A percentile compares a stretch with the other conserved stretches of the same genome.
Conservation (phyloP, 2,797 vertebrate genomes). For the Ataeniobius toweri region DNA sequence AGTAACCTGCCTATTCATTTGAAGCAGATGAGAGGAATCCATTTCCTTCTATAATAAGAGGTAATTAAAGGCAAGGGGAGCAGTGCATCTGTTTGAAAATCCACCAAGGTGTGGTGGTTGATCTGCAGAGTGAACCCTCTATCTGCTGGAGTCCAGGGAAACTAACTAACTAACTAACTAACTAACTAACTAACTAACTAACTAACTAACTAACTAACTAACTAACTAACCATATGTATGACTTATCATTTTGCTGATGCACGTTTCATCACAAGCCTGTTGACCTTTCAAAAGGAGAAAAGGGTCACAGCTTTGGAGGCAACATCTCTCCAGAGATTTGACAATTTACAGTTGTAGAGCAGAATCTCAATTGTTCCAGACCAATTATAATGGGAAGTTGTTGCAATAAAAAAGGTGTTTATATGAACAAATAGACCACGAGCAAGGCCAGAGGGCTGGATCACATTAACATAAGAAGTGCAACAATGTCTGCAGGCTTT, state of each 20-base stretch:
- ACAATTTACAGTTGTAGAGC: slow-evolving; percentile 1
- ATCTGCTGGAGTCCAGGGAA: slow-evolving; percentile 41
- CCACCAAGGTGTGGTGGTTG: slow-evolving; percentile 45
- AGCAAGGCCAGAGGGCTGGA: slow-evolving; percentile 16
- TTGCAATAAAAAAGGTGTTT: not conserved
- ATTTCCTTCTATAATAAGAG: slow-evolving; percentile 77
- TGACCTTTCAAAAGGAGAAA: slow-evolving; percentile 53
- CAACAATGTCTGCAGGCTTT: not conserved
- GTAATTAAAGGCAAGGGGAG: slow-evolving; percentile 75
- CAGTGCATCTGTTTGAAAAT: slow-evolving; percentile 69
- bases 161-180: slow-evolving; percentile 22
- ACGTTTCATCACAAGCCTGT: slow-evolving; percentile 61
- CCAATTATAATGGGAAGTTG: not conserved
- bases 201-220: too few species aligned
- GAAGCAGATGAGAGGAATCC: slow-evolving; percentile 80
- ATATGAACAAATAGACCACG: slow-evolving; percentile 13
- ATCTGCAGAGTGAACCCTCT: slow-evolving; percentile 43
- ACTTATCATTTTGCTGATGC: slow-evolving; percentile 53
- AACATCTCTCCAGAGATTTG: slow-evolving; percentile 24
- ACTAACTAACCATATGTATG: slow-evolving; percentile 9
- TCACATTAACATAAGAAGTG: slow-evolving; percentile 2
- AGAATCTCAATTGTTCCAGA: slow-evolving; percentile 15
- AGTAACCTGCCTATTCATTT: slow-evolving; percentile 77
- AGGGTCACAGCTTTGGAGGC: slow-evolving; percentile 12
- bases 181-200: too few species aligned